Evolutionary conservation across 2,797 vertebrate species (phyloP).

Genomic region (Discoglossus pictus): DNA sequence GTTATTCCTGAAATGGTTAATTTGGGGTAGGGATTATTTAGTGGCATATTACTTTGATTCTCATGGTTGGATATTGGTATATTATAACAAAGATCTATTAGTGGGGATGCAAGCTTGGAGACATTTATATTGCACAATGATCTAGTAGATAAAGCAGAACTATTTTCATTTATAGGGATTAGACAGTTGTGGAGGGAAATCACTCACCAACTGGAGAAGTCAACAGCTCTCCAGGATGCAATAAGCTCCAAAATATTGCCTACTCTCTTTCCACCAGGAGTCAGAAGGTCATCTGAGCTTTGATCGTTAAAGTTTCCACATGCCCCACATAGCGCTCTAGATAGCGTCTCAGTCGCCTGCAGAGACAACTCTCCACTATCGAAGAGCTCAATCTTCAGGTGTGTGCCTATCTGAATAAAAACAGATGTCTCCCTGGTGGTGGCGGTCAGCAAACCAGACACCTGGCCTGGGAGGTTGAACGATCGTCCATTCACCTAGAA

Average conservation of each 20-base stretch:
- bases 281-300: slow-evolving; percentile 63
- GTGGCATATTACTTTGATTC: no score
- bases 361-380: slow-evolving; percentile 62
- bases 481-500: slow-evolving; percentile 72
- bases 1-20: no score
- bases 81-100: no score
- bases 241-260: slow-evolving; percentile 55
- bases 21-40: no score
- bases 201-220: slow-evolving; percentile 76
- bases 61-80: no score
- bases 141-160: no score
- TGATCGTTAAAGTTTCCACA: slow-evolving; percentile 77
- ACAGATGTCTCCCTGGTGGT: slow-evolving; percentile 38
- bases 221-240: slow-evolving; percentile 68
- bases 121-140: no score
- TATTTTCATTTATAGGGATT: no score
- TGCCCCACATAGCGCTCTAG: slow-evolving; percentile 66
- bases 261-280: slow-evolving; percentile 36
- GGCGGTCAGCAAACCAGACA: slow-evolving; percentile 57
- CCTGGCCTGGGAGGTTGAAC: slow-evolving; percentile 59
- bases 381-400: slow-evolving; percentile 65
- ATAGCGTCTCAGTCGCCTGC: slow-evolving; percentile 54
- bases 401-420: slow-evolving; percentile 60
- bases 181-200: no score
- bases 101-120: no score